Evolutionary conservation across 2,888 invertebrate species (phyloP), one percentile per base, ranked within the genome.

Genomic region (Aporophyla lueneburgensis): DNA sequence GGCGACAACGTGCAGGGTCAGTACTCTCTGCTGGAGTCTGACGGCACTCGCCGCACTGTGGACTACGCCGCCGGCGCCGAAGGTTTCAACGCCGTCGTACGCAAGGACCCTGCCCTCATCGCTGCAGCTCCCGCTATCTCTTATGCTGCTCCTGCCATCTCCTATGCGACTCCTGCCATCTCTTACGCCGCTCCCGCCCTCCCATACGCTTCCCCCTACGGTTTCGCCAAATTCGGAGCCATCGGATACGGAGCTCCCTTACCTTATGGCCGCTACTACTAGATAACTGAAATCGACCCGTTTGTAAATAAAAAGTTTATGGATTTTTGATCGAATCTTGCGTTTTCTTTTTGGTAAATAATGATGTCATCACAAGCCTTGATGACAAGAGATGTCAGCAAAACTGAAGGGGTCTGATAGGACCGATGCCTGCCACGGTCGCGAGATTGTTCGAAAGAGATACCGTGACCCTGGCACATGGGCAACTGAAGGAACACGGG

Each of bases 1-100:
- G 91, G 90, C 2, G 40, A 87, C 83, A 89, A 91, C 82, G 92
- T 92, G 67, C 84, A 88, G 74, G 92, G 91, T 24, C 91, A 92
- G 80, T 92, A 92, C 88, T 91, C 97, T 66, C 93, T 97, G 69
- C 89, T 94, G 77, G 97, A 97, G 71, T 91, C 97, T 66, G 97
- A 97, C 86, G 97, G 97, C 86, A 95, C 95, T 69, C 93, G 94
- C 80, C 95, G 97, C 81, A 96, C 94, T 49, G 97, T 97, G 3
- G 97, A 97, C 92, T 97, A 97, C 92, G 95, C 95, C 33, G 96
- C 97, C 27, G 97, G 96, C 69, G 94, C 95, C 79, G 93, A 91
- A 78, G 97, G 97, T 19, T 97, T 97, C 94, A 97, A 97, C 93
- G 97, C 97, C 66, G 94, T 97, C 63, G 97, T 97, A 0, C 95